These are phyloP conservation scores for Frankliniella fusca DNA, from an alignment of 2,888 invertebrate species.

Conservation along the genomic window DNA sequence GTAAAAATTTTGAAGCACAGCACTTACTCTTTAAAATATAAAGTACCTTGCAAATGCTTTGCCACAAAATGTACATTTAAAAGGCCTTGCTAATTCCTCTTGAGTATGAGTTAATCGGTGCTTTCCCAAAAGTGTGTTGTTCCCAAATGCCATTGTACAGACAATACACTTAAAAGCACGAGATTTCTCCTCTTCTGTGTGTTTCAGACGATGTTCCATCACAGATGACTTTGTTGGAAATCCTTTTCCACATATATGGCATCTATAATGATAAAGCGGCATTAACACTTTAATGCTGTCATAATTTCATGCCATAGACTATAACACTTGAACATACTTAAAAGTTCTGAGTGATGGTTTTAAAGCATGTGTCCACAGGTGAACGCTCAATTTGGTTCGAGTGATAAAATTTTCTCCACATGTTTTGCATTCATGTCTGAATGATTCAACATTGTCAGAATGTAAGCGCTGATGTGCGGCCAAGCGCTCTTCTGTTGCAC, in stretches of 20 bases:
- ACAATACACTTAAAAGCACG: slow-evolving; percentile 11
- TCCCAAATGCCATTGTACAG: slow-evolving; percentile 4
- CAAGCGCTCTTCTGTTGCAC: background rate
- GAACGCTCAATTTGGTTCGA: background rate
- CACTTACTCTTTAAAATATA: no score
- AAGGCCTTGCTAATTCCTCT: background rate
- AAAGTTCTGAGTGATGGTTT: background rate
- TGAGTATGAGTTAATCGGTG: background rate
- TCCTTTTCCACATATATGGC: slow-evolving; percentile 1
- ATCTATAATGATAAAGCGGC: background rate
- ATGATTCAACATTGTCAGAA: background rate
- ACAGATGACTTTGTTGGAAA: background rate
- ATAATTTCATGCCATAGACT: no score
- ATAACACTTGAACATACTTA: no score
- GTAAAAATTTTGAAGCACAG: no score
- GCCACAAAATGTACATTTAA: background rate
- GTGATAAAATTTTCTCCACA: slow-evolving; percentile 2
- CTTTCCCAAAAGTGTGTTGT: background rate
- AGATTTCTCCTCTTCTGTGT: background rate
- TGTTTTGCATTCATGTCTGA: slow-evolving; percentile 14
- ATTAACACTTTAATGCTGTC: no score
- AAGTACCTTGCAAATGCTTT: background rate
- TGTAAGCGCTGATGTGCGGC: background rate
- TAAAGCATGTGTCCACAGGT: background rate
- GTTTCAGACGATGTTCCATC: background rate